Evolutionary conservation across 2,113 vertebrate species (phyloP), one percentile per base, ranked within the genome.

Genomic region (Tachycineta bicolor): DNA sequence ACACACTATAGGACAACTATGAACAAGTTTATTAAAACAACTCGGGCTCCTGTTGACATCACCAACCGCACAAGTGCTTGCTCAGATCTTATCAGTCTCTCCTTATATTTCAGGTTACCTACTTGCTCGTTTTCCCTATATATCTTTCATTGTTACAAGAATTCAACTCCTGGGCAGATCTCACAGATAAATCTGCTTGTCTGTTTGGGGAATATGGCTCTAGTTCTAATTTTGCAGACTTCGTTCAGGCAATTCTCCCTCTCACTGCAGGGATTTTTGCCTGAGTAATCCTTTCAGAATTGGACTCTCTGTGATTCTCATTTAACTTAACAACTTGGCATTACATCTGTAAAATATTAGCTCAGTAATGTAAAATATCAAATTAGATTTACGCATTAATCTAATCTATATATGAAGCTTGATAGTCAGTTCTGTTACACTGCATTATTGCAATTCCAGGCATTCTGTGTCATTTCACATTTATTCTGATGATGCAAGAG

Each of bases 11-110:
- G 90, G 97, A 95, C 97, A 97, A 93, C 95, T 96, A 94, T 3
- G 95, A 97, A 97, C 97, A 98, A 97, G 97, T 97, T 95, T 95
- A 97, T 98, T 98, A 97, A 98, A 97, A 91, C 87, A 95, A 90
- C 92, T 96, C 15, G 87, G 92, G 97, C 97, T 98, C 97, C 95
- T 78, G 94, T 96, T 98, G 97, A 97, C 95, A 97, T 98, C 98
- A 98, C 88, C 52, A 95, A 92, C 94, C 82, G 28, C 94, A 97
- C 97, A 95, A 74, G 93, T 96, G 96, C 96, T 97, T 97, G 98
- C 96, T 97, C 93, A 96, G 93, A 96, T 98, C 96, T 98, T 97
- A 97, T 98, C 98, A 95, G 97, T 19, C 93, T 78, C 87, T 80
- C 84, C 91, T 90, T 95, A 95, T 60, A 95, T 95, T 97, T 88